Percentiles rank a stretch among this genome's conserved stretches.
These are phyloP conservation scores for Acrossocheilus fasciatus DNA, from an alignment of 2,797 vertebrate genomes.

Conservation along the genomic window DNA sequence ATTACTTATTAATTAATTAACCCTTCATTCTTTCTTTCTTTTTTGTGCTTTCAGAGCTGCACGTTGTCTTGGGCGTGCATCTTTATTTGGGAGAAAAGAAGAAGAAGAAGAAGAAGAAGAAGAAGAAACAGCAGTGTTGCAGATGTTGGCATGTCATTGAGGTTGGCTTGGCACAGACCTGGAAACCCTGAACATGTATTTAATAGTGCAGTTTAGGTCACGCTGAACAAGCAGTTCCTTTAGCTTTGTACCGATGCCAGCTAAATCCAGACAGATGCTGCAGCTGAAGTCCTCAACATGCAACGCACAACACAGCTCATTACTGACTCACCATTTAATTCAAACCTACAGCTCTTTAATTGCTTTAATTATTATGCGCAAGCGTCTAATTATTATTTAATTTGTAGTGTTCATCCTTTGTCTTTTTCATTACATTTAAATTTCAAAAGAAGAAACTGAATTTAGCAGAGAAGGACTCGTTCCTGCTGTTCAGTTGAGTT, in stretches of 20 bases:
- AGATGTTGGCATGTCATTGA: slow-evolving; percentile 18
- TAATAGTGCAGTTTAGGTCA: slow-evolving; percentile 43
- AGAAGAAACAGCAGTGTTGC: neutral
- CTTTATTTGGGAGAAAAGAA: neutral
- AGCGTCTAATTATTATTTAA: slow-evolving; percentile 28
- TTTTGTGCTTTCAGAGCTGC: neutral
- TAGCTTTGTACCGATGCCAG: slow-evolving; percentile 48
- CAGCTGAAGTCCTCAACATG: neutral
- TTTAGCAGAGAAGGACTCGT: neutral
- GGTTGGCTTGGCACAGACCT: slow-evolving; percentile 21
- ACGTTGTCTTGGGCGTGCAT: neutral
- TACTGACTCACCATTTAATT: slow-evolving; percentile 4
- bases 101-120: neutral
- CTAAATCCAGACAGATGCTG: slow-evolving; percentile 69
- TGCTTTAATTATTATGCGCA: slow-evolving; percentile 16
- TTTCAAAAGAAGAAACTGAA: slow-evolving; percentile 10
- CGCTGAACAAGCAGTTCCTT: slow-evolving; percentile 31
- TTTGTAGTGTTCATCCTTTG: slow-evolving; percentile 14
- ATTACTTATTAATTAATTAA: neutral
- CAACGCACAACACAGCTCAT: slow-evolving; percentile 17
- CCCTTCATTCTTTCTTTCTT: no score
- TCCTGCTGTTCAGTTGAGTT: neutral
- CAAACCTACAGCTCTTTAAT: slow-evolving; percentile 17
- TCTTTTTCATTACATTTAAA: slow-evolving; percentile 32
- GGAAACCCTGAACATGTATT: slow-evolving; percentile 23